Base-by-base conservation (phyloP, 2,888 invertebrate genomes). In the Tribolium freemani region DNA sequence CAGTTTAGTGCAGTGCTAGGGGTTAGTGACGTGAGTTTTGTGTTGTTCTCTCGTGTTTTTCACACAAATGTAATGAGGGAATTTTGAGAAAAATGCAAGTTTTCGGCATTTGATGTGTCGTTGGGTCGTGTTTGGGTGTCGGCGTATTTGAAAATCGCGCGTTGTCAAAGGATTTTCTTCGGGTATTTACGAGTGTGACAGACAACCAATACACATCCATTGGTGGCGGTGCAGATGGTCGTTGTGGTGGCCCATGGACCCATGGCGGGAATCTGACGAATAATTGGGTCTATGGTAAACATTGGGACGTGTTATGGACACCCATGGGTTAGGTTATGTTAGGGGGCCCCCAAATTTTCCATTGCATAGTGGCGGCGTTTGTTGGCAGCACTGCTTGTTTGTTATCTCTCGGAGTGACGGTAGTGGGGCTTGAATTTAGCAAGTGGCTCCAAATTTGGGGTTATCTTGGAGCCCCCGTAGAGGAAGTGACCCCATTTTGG, bases 1-100 rank as follows among this genome's bases (percentile, higher is more conserved):
- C 87, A 88, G 87, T 87, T 88, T 85, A 86, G 87, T 87, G 86
- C 84, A 83, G 85, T 82, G 84, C 84, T 84, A 85, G 86, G 87
- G 87, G 88, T 87, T 86, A 86, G 87, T 85, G 86, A 86, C 86
- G 87, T 87, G 85, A 80, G 79, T 78, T 74, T 74, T 66, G 78
- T 66, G 78, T 79, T 80, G 75, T 77, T 76, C 77, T 79, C 75
- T 74, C 66, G 64, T 71, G 71, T 77, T 77, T 77, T 78, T 67
- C 68, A 58, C 71, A 71, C 61, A 64, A 76, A 72, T 70, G 75
- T 69, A 74, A 76, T 64, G 50, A 11, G 71, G 71, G 73, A 77
- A 75, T 73, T 74, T 71, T 71, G 64, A 75, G 64, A 9, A 56
- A 61, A 45, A 71, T 73, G 63, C 56, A 46, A 66, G 69, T 72